Evolutionary conservation across 92 coral and sea anemone genomes (phyloP), one percentile per base, ranked within the genome.

Genomic region (Meandrina meandrites): DNA sequence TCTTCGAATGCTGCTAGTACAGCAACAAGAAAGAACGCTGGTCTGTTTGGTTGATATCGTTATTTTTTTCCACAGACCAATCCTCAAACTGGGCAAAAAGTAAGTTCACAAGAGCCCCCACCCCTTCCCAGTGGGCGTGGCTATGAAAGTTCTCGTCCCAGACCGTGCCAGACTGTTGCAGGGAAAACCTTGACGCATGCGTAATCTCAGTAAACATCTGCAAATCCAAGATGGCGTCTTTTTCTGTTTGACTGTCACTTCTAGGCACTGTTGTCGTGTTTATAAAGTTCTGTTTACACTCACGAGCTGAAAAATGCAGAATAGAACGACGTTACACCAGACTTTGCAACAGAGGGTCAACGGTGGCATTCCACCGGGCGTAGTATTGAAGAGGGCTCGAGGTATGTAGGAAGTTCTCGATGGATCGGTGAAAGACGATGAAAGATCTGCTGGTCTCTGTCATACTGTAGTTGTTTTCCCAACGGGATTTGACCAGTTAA

Each of bases 311-410:
- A 83, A 88, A 62, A 94, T 94, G 97, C 81, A 78, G 85, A 74
- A 70, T 77, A 86, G 86, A 50, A 86, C 84, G 57, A 84, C 90
- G 42, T 78, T 95, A 81, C 91, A 95, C 51, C 72, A 84, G 53
- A 88, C 92, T 47, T 70, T 95, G 81, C 98, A 95, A 83, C 90
- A 89, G 90, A 90, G 98, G 57, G 91, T 84, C 62, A 93, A 91
- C 68, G 98, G 98, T 37, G 79, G 79, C 56, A 79, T 89, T 76
- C 73, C 93, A 57, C 87, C 94, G 7, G 93, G 91, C 35, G 57
- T 89, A 16, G 54, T 90, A 48, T 81, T 84, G 57, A 89, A 87
- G 18, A 92, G 86, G 37, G 98, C 96, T 31, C 89, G 98, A 93
- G 98, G 98, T 95, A 75, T 82, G 84, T 62, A 57, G 2, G 47